Evolutionary conservation across 1,140 invertebrate species (phyloP), one percentile per base, ranked within the genome.

Genomic region (Drosophila paulistorum): DNA sequence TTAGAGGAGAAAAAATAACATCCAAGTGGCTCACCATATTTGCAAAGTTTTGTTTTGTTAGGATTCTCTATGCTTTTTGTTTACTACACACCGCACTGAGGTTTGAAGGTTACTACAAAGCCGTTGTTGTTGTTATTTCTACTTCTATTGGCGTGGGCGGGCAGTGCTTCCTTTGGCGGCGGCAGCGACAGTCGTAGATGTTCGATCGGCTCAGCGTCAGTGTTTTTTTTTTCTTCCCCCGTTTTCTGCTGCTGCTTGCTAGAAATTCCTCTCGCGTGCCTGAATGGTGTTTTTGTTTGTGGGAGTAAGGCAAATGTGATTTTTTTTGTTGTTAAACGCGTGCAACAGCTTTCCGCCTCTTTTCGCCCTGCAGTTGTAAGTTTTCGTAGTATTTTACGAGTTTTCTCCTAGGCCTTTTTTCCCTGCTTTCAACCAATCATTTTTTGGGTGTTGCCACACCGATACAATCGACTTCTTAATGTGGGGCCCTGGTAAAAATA

Each of bases 361-460:
- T 39, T 58, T 57, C 42, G 55, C 74, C 79, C 67, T 72, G 83
- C 83, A 86, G 79, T 86, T 86, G 65, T 77, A 83, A 66, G 83
- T 83, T 79, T 89, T 86, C 83, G 76, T 77, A 68, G 62, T 72
- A 83, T 79, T 71, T 87, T 82, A 87, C 73, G 68, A 79, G 67
- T 86, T 87, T 87, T 81, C 77, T 65, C 71, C 45, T 51, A 51
- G 45, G 45, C 45, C 45, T 51, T 51, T n/a, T n/a, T n/a, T n/a
- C n/a, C n/a, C 69, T 74, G 72, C 72, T 74, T 74, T 74, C 74
- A 76, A 76, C 57, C 59, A 68, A 67, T 74, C 63, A 69, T 70
- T 70, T 59, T 65, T 51, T 55, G 9, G 65, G 71, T 33, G 71
- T 66, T 83, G 81, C 77, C 81, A 83, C 69, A 61, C 66, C 71